Percentiles rank a stretch among this genome's conserved stretches.
These are phyloP conservation scores for Cephalopterus ornatus DNA, from an alignment of 2,113 vertebrate genomes.

Conservation along the genomic window DNA sequence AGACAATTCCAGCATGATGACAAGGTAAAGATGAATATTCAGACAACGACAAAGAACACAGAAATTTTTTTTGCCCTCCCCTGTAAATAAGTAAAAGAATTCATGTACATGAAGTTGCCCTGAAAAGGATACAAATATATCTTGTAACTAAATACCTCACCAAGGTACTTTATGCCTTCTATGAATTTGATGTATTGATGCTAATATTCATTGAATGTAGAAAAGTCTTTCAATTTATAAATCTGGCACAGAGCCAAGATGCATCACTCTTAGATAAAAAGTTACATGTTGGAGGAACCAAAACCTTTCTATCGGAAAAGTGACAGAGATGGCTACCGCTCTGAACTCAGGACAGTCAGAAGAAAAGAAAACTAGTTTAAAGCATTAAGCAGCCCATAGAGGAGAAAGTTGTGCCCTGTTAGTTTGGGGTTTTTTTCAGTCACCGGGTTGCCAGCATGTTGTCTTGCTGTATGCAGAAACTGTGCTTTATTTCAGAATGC, in stretches of 20 bases:
- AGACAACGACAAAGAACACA: background rate
- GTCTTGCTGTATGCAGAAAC: background rate
- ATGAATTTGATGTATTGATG: background rate
- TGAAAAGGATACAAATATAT: background rate
- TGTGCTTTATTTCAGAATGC: background rate
- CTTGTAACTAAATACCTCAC: background rate
- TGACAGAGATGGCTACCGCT: background rate
- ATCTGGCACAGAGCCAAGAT: background rate
- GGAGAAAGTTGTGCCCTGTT: background rate
- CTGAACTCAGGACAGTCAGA: background rate
- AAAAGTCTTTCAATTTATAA: background rate
- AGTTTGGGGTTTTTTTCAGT: background rate
- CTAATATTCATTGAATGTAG: background rate
- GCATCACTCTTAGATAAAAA: background rate
- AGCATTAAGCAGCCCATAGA: background rate
- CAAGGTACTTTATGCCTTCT: background rate
- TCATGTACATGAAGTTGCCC: background rate
- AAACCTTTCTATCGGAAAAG: background rate
- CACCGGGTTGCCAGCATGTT: background rate
- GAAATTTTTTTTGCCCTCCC: background rate
- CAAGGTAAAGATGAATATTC: background rate
- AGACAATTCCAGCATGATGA: background rate
- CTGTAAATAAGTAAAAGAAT: background rate
- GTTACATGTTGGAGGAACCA: background rate
- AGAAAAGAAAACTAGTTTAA: background rate